Evolutionary conservation across 2,797 vertebrate genomes (phyloP).

Genomic region (Brachyalestes nurse): DNA sequence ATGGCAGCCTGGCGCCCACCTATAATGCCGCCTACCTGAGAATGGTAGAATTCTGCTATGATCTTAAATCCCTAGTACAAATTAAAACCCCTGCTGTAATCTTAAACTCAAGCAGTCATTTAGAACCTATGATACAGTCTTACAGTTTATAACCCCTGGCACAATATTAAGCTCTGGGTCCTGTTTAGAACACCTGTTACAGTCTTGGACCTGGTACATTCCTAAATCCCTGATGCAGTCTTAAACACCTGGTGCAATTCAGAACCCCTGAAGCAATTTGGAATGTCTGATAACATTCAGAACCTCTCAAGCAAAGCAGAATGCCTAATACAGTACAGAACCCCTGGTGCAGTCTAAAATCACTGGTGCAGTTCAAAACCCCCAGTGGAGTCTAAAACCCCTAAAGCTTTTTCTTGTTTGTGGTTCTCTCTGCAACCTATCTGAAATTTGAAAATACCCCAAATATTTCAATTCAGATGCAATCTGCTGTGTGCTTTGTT

Average conservation of each 20-base stretch:
- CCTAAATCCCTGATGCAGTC: not conserved
- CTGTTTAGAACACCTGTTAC: too few relatives aligned
- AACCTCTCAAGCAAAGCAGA: not conserved
- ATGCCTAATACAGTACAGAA: too few relatives aligned
- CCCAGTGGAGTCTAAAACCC: not conserved
- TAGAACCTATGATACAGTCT: too few relatives aligned
- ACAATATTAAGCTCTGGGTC: too few relatives aligned
- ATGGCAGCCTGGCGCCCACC: conserved; percentile 52
- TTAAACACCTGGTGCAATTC: not conserved
- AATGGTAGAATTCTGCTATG: not conserved
- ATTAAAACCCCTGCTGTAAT: too few relatives aligned
- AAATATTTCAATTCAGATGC: conserved; percentile 9
- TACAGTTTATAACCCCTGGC: too few relatives aligned
- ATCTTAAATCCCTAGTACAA: not conserved
- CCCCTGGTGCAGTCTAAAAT: too few relatives aligned
- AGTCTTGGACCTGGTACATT: not conserved
- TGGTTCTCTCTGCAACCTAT: too few relatives aligned
- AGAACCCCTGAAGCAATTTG: not conserved
- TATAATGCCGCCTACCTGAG: conserved; percentile 31
- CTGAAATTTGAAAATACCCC: not conserved
- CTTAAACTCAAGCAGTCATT: too few relatives aligned
- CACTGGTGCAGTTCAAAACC: not conserved
- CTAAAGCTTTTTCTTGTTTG: too few relatives aligned
- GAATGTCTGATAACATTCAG: not conserved
- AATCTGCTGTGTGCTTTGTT: conserved; percentile 9